Percentiles rank a stretch among this genome's conserved stretches.
phyloP scores from a whole-genome alignment of 2,113 vertebrate species.

The Myiozetetes cayanensis region DNA sequence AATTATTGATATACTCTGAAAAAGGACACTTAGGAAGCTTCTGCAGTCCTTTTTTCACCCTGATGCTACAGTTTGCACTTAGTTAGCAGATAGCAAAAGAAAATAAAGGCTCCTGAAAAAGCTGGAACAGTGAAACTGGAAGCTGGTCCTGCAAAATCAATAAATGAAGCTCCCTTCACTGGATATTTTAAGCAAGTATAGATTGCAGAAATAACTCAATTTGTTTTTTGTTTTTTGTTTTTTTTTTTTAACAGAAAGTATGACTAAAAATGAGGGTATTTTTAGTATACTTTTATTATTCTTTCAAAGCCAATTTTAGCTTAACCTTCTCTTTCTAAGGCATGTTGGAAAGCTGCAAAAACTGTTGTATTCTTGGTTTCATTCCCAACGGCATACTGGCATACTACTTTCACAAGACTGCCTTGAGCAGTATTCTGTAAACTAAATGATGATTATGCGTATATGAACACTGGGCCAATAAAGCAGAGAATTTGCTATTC shows the following conservation, averaged over 20 bases:
- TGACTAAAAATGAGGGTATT: not conserved
- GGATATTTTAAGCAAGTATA: conserved; percentile 21
- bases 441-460: conserved; percentile 12
- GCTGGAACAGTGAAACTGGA: not conserved
- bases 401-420: not conserved
- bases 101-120: not conserved
- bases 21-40: not conserved
- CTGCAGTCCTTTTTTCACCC: not conserved
- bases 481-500: conserved; percentile 9
- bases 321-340: not conserved
- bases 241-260: not conserved
- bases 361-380: conserved; percentile 15
- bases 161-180: not conserved
- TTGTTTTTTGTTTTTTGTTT: not conserved
- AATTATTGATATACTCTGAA: not conserved
- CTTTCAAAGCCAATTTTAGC: conserved; percentile 29
- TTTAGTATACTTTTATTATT: conserved; percentile 31
- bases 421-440: conserved; percentile 22
- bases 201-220: not conserved
- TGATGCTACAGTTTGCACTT: not conserved
- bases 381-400: not conserved
- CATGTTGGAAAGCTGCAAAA: not conserved
- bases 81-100: not conserved
- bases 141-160: not conserved
- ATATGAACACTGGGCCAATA: conserved; percentile 15